Evolutionary conservation across 1,140 invertebrate species (phyloP).

Genomic region (Drosophila eugracilis): DNA sequence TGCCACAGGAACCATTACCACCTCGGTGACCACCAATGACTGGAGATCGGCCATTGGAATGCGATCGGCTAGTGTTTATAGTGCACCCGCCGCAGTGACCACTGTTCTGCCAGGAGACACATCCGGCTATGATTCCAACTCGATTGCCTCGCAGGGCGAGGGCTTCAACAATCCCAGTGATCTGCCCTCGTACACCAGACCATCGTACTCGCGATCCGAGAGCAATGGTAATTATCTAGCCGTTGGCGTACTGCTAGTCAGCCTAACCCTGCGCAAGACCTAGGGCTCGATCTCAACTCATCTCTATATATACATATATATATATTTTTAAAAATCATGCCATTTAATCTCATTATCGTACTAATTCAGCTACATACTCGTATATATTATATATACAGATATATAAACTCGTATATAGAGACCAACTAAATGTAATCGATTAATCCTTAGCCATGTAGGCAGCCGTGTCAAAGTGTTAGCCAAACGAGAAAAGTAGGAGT

Average conservation of each 20-base stretch:
- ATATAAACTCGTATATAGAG: conserved; percentile 30
- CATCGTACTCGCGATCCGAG: conserved; percentile 81
- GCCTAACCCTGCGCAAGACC: conserved; percentile 78
- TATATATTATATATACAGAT: conserved; percentile 43
- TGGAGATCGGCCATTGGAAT: conserved; percentile 76
- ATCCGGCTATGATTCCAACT: conserved; percentile 75
- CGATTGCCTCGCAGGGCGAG: conserved; percentile 60
- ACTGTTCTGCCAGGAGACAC: conserved; percentile 67
- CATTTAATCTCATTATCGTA: conserved; percentile 52
- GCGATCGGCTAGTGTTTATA: conserved; percentile 81
- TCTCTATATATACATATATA: conserved; percentile 2
- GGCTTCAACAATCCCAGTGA: conserved; percentile 77
- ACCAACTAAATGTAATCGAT: conserved; percentile 48
- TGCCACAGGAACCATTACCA: conserved; percentile 48
- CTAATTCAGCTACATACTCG: conserved; percentile 57
- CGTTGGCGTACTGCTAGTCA: conserved; percentile 80
- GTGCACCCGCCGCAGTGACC: conserved; percentile 76
- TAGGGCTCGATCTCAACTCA: conserved; percentile 30
- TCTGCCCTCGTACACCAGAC: conserved; percentile 78
- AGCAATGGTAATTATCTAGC: conserved; percentile 84
- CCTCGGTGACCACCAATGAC: conserved; percentile 59
- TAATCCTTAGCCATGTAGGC: conserved; percentile 61
- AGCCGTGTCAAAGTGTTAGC: conserved; percentile 68
- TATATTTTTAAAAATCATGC: conserved; percentile 23
- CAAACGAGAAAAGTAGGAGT: conserved; percentile 46